Base-by-base conservation (phyloP, 2,888 invertebrate genomes). In the Drosophila demipolita region DNA sequence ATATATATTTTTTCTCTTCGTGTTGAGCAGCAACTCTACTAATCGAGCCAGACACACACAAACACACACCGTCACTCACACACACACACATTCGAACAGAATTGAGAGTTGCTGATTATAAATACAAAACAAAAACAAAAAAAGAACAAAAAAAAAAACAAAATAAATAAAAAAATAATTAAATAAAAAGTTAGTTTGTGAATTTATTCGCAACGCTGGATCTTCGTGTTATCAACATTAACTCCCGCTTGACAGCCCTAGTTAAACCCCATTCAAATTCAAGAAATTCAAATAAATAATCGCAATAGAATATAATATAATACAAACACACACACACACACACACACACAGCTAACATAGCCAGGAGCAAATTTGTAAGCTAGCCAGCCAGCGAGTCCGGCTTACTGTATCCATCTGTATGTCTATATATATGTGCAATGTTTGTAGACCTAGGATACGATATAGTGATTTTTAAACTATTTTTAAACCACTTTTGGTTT, bases 1-100 rank as follows among this genome's bases (percentile, higher is more conserved):
- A 36, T 48, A 49, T 65, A 77, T 77, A 61, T 75, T 75, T 78
- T 70, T 69, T 74, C 71, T 78, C 71, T 71, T 62, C 71, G 74
- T 77, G 74, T 66, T 77, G 61, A 78, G 63, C 77, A 78, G 77
- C 74, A 70, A 78, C 64, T 77, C 50, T 26, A 49, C 36, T 36
- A 49, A 55, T 36, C 49, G 38, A 58, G 38, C 48, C 48, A 63
- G 32, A 50, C 55, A 57, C 49, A 63, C 66, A 29, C 7, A 53
- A 20, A 48, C 33, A 62, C 55, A 50, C 38, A 52, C 23, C 29
- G 29, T 5, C 26, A 36, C 42, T 57, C 2, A 55, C 42, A 40
- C 49, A 35, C 33, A 63, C 26, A 61, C 42, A 61, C 32, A 53
- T 49, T 66, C 23, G 58, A 9, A 29, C 29, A 33, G 26, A 50